These are phyloP conservation scores for Caligus rogercresseyi DNA, from an alignment of 1,140 invertebrate species.

Conservation along the genomic window DNA sequence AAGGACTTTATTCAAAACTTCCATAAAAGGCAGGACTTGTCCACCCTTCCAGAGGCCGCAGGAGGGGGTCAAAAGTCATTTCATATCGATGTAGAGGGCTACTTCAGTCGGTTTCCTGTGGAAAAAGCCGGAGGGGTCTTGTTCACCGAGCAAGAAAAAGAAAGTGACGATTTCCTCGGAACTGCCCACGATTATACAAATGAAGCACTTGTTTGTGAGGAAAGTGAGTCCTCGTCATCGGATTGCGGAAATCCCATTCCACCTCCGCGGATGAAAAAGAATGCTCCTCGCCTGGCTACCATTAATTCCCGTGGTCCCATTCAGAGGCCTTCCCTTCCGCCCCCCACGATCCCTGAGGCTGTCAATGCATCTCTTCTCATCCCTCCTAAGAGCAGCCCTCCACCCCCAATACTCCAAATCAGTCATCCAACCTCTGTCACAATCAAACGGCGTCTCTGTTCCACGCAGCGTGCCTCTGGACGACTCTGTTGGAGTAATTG, in stretches of 20 bases:
- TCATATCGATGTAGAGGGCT: background rate
- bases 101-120: background rate
- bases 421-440: slow-evolving; percentile 21
- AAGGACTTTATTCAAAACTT: slow-evolving; percentile 21
- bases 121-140: background rate
- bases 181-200: background rate
- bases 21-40: slow-evolving; percentile 19
- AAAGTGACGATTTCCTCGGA: slow-evolving; percentile 1
- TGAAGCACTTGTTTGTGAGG: background rate
- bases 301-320: slow-evolving; percentile 9
- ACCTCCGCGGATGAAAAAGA: slow-evolving; percentile 13
- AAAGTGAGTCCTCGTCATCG: background rate
- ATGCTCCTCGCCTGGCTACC: slow-evolving; percentile 2
- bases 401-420: background rate
- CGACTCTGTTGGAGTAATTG: background rate
- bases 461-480: background rate
- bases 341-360: slow-evolving; percentile 21
- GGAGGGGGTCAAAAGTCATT: background rate
- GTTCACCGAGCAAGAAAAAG: background rate
- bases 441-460: slow-evolving; percentile 23
- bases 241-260: slow-evolving; percentile 16
- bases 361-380: slow-evolving; percentile 9
- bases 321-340: slow-evolving; percentile 17
- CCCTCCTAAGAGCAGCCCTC: slow-evolving; percentile 17
- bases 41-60: background rate